Evolutionary conservation across 2,113 vertebrate species (phyloP).

Genomic region (Anhinga rufa): DNA sequence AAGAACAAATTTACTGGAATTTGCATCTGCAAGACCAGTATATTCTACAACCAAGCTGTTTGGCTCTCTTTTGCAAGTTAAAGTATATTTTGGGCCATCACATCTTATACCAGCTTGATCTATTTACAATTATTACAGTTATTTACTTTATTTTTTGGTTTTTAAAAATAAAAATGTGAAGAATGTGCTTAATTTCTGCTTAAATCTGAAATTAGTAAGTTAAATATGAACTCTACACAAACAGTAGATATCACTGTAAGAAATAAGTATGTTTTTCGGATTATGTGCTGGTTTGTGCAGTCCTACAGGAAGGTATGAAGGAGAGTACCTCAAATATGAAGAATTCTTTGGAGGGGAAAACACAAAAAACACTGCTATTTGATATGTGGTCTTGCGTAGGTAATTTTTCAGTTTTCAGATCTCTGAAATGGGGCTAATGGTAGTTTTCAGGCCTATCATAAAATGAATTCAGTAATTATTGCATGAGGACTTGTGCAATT

Average conservation of each 20-base stretch:
- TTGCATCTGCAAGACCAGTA: background rate
- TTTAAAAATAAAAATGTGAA: background rate
- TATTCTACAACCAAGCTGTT: accelerated
- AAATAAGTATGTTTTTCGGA: background rate
- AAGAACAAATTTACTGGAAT: background rate
- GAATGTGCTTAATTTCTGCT: background rate
- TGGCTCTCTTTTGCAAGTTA: background rate
- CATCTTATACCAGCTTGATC: background rate
- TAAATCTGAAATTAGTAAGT: background rate
- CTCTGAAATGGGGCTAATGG: background rate
- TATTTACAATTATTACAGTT: background rate
- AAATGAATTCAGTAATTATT: background rate
- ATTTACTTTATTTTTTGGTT: background rate
- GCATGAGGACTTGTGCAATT: background rate
- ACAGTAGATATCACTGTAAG: background rate
- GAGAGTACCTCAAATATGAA: background rate
- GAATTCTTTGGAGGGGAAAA: background rate
- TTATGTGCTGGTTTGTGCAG: background rate
- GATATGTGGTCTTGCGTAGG: background rate
- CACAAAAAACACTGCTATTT: background rate
- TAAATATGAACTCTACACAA: background rate
- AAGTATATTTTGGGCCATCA: background rate
- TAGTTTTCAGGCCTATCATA: background rate
- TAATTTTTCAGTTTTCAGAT: background rate
- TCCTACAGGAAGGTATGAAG: background rate